Base-by-base conservation (phyloP, 2,113 vertebrate genomes). In the Scalopus aquaticus region DNA sequence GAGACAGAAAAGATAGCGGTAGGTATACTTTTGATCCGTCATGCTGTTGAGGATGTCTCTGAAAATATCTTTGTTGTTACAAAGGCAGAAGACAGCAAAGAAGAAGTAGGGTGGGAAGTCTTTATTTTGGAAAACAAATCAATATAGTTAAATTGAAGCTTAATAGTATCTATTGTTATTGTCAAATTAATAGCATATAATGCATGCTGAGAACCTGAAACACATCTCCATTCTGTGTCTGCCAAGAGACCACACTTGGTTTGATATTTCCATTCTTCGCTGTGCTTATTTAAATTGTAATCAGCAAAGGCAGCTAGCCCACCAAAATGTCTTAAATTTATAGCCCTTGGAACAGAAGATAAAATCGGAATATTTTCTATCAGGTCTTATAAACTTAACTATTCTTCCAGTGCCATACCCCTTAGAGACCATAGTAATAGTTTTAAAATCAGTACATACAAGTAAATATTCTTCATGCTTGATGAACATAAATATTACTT, bases 81-180 rank as follows among this genome's bases (percentile, higher is more conserved):
- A 60, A 93, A 83, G 22, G 54, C n/a, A 74, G 92, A 93, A 39
- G 24, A 76, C 30, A 73, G 32, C 73, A 65, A 60, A 51, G 6
- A 89, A 90, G 95, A 67, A 37, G 81, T 6, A 9, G 11, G 1
- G 28, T 51, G 32, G 64, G 16, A 77, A 30, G 11, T 69, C 46
- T 80, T 90, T 37, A 60, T 70, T 82, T 90, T 30, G 78, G 49
- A 90, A 94, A 83, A 58, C 15, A 74, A 64, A 85, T 89, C 26
- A 58, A 42, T 35, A 72, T 70, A 39, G 58, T 70, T 49, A 32
- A 84, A 70, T 88, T 1, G 2, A 64, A 46, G 30, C 30, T 93
- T 51, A 30, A 51, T 28, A 46, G 35, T 89, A 51, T 90, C 42
- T 54, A n/a, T 70, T 42, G 37, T 77, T 62, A 64, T 49, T 80